These are phyloP conservation scores for Sylvia atricapilla DNA, from an alignment of 2,113 vertebrate genomes.

Conservation along the genomic window DNA sequence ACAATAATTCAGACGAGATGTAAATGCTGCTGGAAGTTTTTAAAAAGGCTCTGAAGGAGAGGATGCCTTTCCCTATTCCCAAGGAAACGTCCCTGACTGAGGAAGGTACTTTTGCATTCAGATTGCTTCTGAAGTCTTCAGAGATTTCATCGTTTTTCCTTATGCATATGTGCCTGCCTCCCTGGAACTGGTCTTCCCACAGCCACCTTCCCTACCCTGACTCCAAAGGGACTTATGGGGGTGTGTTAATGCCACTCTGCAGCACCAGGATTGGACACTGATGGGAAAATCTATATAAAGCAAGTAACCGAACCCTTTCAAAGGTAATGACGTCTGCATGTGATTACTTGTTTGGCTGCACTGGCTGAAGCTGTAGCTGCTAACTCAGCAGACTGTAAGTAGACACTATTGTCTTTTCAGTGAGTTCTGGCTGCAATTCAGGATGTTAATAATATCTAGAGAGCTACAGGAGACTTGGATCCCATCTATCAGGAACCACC, in stretches of 20 bases:
- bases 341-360: conserved; percentile 24
- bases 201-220: background rate
- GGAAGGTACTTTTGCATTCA: background rate
- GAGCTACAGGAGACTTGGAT: background rate
- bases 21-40: background rate
- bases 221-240: rapidly evolving
- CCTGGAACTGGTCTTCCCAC: background rate
- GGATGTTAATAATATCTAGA: conserved; percentile 37
- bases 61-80: background rate
- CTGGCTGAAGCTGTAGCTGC: conserved; percentile 27
- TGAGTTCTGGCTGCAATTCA: conserved; percentile 24
- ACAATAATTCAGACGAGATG: background rate
- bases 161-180: background rate
- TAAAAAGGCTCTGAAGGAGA: background rate
- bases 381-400: conserved; percentile 50
- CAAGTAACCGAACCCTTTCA: background rate
- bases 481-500: background rate
- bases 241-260: background rate
- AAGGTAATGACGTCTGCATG: background rate
- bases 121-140: background rate
- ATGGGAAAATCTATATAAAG: conserved; percentile 11
- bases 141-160: background rate
- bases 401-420: conserved; percentile 34
- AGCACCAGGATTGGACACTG: background rate
- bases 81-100: background rate